These are phyloP conservation scores for Agriopis leucophaearia DNA, from an alignment of 2,888 invertebrate genomes.

Conservation along the genomic window DNA sequence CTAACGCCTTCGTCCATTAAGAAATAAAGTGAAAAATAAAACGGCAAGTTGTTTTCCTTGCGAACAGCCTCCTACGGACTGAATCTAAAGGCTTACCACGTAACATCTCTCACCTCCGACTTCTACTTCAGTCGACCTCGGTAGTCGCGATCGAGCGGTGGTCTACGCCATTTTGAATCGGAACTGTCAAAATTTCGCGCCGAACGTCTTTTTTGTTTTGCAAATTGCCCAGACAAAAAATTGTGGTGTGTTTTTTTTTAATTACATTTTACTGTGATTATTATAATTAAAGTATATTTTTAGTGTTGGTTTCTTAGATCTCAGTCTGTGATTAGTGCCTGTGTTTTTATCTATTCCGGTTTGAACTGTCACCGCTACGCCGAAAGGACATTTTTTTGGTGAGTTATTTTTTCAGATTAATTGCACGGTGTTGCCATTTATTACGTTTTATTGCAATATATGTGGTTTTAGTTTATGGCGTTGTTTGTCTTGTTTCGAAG, in stretches of 20 bases:
- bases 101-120: slow-evolving; percentile 71
- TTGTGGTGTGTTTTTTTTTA: slow-evolving; percentile 35
- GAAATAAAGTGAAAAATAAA: slow-evolving; percentile 57
- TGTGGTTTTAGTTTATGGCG: slow-evolving; percentile 29
- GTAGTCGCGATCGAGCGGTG: slow-evolving; percentile 66
- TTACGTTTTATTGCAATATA: slow-evolving; percentile 28
- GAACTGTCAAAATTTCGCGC: slow-evolving; percentile 70
- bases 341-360: slow-evolving; percentile 57
- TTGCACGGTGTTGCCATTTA: slow-evolving; percentile 29
- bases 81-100: slow-evolving; percentile 66
- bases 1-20: slow-evolving; percentile 56
- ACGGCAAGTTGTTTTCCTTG: slow-evolving; percentile 77
- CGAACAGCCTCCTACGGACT: slow-evolving; percentile 68
- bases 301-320: slow-evolving; percentile 42
- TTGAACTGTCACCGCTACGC: slow-evolving; percentile 58
- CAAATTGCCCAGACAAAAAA: slow-evolving; percentile 43
- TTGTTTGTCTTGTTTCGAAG: slow-evolving; percentile 25
- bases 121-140: slow-evolving; percentile 83
- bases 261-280: slow-evolving; percentile 16
- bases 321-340: slow-evolving; percentile 63
- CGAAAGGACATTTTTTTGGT: slow-evolving; percentile 59
- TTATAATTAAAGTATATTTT: slow-evolving; percentile 9
- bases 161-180: slow-evolving; percentile 65
- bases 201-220: slow-evolving; percentile 59
- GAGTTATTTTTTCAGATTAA: slow-evolving; percentile 44